Conservation (phyloP, 2,797 vertebrate genomes). For the Gobionotothen gibberifrons region DNA sequence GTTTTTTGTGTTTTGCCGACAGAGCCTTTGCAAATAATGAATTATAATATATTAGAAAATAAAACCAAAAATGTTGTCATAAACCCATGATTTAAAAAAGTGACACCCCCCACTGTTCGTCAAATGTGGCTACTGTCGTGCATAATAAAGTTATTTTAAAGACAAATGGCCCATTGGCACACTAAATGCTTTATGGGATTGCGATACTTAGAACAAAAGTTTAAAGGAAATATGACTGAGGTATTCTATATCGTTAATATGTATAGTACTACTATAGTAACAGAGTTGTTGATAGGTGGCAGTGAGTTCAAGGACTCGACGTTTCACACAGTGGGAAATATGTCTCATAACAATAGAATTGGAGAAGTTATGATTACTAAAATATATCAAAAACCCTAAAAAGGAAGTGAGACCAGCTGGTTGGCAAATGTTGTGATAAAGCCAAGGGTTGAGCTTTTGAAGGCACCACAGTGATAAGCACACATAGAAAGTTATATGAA, state of each 20-base stretch:
- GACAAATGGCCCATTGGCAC: neutral
- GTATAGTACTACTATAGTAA: neutral
- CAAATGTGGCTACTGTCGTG: neutral
- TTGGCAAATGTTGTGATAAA: neutral
- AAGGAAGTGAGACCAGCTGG: slow-evolving; percentile 15
- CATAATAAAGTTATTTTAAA: neutral
- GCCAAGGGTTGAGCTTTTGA: neutral
- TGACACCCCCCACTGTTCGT: neutral
- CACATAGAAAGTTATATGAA: neutral
- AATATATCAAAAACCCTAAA: neutral
- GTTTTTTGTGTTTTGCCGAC: neutral
- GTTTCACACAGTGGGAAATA: neutral
- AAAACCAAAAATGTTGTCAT: neutral
- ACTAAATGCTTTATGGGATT: neutral
- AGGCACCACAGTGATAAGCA: neutral
- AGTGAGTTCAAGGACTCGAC: neutral
- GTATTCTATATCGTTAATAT: too few relatives aligned
- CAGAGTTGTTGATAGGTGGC: neutral
- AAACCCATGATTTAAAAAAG: neutral
- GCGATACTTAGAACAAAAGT: neutral
- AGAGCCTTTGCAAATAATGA: neutral
- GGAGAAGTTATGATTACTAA: slow-evolving; percentile 10
- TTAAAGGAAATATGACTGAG: neutral
- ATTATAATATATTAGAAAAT: neutral
- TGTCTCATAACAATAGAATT: slow-evolving; percentile 15